Evolutionary conservation across 2,113 vertebrate species (phyloP), one percentile per base, ranked within the genome.

Genomic region (Nerophis lumbriciformis): DNA sequence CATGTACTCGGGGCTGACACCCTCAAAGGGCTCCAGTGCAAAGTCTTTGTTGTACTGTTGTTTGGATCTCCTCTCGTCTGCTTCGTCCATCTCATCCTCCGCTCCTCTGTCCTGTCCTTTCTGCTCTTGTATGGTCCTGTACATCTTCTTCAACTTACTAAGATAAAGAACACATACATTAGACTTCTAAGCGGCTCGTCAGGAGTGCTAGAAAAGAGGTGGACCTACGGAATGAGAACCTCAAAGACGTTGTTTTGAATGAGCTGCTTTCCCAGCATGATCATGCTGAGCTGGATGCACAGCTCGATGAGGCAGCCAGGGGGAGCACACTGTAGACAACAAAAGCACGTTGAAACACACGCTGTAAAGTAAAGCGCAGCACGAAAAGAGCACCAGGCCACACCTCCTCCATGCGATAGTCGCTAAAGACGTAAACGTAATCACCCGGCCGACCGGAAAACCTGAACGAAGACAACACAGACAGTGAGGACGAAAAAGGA

Each of bases 231-330:
- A 82, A 99, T 92, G 81, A 94, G 94, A 50, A 99, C 92, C 87
- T 99, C 97, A 77, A 98, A 99, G 52, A 99, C 86, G 73, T 98
- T 98, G 77, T 99, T 99, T 79, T 99, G 97, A 63, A 99, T 98
- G 72, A 99, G 84, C 80, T 99, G 97, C 75, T 99, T 99, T 54
- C 97, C 97, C 49, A 99, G 86, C 97, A 99, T 99, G 75, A 99
- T 99, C 89, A 99, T 98, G 85, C 97, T 97, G 52, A 99, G 90
- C 81, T 98, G 96, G 77, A 98, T 93, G 74, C 97, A 99, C 50
- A 99, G 91, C 79, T 99, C 97, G 75, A 99, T 98, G 72, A 99
- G 90, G 87, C 97, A 99, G 76, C 97, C 97, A 52, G 95, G 95
- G 1, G 97, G 97, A 65, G 97, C 95, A 72, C 96, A 99, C 96